These are phyloP conservation scores for Dryomyza anilis DNA, from an alignment of 2,888 invertebrate species.

Conservation along the genomic window DNA sequence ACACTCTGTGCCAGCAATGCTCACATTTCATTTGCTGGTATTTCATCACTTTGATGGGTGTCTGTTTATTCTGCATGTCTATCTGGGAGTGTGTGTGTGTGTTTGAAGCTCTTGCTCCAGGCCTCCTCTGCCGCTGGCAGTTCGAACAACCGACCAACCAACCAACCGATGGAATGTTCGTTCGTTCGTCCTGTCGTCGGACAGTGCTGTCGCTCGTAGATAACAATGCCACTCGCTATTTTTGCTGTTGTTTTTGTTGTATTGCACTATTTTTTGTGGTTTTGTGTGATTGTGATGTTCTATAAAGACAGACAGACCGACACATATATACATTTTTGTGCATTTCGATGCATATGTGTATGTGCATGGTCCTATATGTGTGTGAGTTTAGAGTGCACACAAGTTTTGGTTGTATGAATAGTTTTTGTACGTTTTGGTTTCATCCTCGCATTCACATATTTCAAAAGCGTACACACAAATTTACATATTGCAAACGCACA, in stretches of 20 bases:
- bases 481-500: background rate
- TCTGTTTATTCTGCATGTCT: background rate
- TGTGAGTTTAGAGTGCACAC: background rate
- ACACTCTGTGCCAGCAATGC: background rate
- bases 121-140: background rate
- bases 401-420: conserved; percentile 5
- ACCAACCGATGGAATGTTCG: background rate
- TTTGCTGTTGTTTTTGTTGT: conserved; percentile 10
- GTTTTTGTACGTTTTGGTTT: conserved; percentile 6
- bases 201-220: conserved; percentile 18
- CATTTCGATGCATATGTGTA: background rate
- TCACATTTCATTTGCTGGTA: conserved; percentile 6
- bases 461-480: conserved; percentile 1
- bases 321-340: background rate
- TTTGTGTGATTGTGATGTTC: too few species aligned
- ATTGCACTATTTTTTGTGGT: conserved; percentile 12
- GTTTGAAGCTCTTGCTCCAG: too few species aligned
- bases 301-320: conserved; percentile 14
- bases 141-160: background rate
- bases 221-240: conserved; percentile 22
- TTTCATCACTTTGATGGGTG: conserved; percentile 7
- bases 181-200: conserved; percentile 12
- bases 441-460: conserved; percentile 6
- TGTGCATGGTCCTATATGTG: background rate
- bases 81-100: background rate